A percentile compares a stretch with the other conserved stretches of the same genome.
Evolutionary conservation across 2,113 vertebrate species (phyloP).

Genomic region (Meleagris gallopavo): DNA sequence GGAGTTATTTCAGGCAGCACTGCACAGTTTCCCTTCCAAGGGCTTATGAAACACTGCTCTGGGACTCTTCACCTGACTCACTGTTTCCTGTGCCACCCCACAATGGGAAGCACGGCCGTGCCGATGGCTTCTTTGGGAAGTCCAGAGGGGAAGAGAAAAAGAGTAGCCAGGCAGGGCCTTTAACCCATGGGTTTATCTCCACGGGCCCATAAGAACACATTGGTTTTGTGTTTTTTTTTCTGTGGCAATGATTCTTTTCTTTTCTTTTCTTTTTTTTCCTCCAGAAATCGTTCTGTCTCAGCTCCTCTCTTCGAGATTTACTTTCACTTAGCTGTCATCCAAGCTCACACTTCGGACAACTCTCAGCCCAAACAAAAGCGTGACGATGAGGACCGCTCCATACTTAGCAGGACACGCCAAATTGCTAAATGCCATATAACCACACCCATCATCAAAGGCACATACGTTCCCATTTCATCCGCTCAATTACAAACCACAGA

Average conservation of each 20-base stretch:
- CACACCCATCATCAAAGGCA: conserved; percentile 78
- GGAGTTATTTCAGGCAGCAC: conserved; percentile 53
- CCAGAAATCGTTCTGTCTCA: background rate
- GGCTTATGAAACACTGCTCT: conserved; percentile 65
- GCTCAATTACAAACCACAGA: conserved; percentile 79
- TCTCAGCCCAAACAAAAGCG: background rate
- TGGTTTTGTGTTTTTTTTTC: background rate
- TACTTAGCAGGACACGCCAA: conserved; percentile 70
- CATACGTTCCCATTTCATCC: conserved; percentile 68
- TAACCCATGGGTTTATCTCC: background rate
- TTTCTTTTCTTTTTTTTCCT: background rate
- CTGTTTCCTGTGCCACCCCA: conserved; percentile 67
- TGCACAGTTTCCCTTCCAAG: conserved; percentile 52
- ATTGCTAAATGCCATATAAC: conserved; percentile 72
- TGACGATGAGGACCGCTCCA: conserved; percentile 33
- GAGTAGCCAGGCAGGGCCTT: conserved; percentile 6
- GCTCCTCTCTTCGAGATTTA: background rate
- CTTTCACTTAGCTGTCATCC: conserved; percentile 26
- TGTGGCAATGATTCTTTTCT: background rate
- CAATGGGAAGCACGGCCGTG: conserved; percentile 31
- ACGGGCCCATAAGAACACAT: fast-evolving
- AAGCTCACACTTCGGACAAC: background rate
- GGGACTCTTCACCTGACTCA: conserved; percentile 72
- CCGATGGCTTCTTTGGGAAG: conserved; percentile 58
- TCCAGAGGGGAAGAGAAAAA: conserved; percentile 36